Evolutionary conservation across 1,140 invertebrate genomes (phyloP), one percentile per base, ranked within the genome.

Genomic region (Hylyphantes graminicola): DNA sequence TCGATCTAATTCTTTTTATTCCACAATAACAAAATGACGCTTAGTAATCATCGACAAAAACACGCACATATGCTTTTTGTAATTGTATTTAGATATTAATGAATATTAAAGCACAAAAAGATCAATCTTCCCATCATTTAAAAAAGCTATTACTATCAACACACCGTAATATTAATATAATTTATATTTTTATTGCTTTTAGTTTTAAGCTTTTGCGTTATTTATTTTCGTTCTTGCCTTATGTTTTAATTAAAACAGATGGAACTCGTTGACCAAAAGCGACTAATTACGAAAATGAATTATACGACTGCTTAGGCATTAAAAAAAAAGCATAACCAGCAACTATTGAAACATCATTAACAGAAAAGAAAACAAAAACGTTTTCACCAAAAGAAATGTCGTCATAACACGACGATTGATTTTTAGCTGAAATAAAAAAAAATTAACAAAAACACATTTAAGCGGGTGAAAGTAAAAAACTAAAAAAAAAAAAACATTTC

Each of bases 321-420:
- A 76, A 55, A 59, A 74, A 73, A 57, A 73, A 70, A 12, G 21
- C 13, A 53, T 13, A 70, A 70, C 50, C 68, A 8, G 15, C 19
- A 54, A 53, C 48, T 54, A 74, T 74, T 74, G 53, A 74, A 74
- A 74, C 35, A 57, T 74, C 67, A 70, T 70, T 48, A 74, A 51
- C 51, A 7, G 7, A 74, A 57, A 74, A 74, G 54, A 73, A 73
- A 73, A 73, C 48, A 57, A 21, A 6, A 50, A 19, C 19, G 9
- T 48, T n/a, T 74, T 15, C 35, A 55, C 75, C 9, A 74, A 81
- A 72, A 67, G 63, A 72, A 72, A 81, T 72, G 67, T 81, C 67
- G 70, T 81, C 78, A 81, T 81, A 81, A 81, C 55, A 53, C 65
- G 55, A 72, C 78, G 67, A 81, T 81, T 81, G 78, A 81, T 81